Percentiles rank a stretch among this genome's conserved stretches.
phyloP scores from a whole-genome alignment of 2,113 vertebrate genomes.

The Pedetes capensis region DNA sequence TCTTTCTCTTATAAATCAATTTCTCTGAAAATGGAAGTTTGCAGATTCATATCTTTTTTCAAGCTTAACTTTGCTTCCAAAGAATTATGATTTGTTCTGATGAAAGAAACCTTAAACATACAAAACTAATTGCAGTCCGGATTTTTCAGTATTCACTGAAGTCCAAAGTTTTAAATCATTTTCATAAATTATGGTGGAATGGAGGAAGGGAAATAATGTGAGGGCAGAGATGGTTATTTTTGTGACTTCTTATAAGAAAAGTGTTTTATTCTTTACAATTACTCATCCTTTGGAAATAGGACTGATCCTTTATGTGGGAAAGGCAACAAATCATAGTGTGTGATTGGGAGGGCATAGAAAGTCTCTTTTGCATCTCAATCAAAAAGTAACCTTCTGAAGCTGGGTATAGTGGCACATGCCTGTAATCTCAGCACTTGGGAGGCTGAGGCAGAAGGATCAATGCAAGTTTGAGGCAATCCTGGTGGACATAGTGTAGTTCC shows the following conservation, averaged over 20 bases:
- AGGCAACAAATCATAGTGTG: neutral
- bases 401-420: too few relatives aligned
- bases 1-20: slow-evolving; percentile 73
- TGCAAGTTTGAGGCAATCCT: too few relatives aligned
- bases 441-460: too few relatives aligned
- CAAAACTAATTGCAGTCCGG: slow-evolving; percentile 77
- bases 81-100: slow-evolving; percentile 68
- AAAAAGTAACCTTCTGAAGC: slow-evolving; percentile 36
- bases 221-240: slow-evolving; percentile 56
- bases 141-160: slow-evolving; percentile 71
- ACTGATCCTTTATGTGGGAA: slow-evolving; percentile 10
- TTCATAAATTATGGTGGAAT: slow-evolving; percentile 74
- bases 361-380: neutral
- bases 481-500: too few relatives aligned
- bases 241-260: slow-evolving; percentile 58
- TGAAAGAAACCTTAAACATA: slow-evolving; percentile 75
- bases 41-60: slow-evolving; percentile 56
- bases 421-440: too few relatives aligned
- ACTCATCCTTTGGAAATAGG: slow-evolving; percentile 50
- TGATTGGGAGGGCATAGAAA: slow-evolving; percentile 45
- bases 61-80: slow-evolving; percentile 53
- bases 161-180: slow-evolving; percentile 77
- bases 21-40: slow-evolving; percentile 66
- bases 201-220: slow-evolving; percentile 56
- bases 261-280: slow-evolving; percentile 63